Evolutionary conservation across 2,113 vertebrate genomes (phyloP).

Genomic region (Pseudorasbora parva): DNA sequence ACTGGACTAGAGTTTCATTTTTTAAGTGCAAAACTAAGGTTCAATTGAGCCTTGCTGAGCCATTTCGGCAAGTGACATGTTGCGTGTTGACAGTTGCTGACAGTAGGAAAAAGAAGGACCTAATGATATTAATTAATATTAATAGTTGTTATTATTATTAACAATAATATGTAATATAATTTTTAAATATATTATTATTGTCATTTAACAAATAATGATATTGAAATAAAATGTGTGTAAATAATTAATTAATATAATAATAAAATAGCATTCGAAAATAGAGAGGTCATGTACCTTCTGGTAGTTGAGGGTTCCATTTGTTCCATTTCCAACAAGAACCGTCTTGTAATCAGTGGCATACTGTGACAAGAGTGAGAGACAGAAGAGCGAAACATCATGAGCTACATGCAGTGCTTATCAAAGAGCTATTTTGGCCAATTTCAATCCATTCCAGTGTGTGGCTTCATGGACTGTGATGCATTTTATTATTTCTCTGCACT

Average conservation of each 20-base stretch:
- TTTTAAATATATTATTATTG: too few relatives aligned
- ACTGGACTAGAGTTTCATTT: slow-evolving; percentile 2
- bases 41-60: too few relatives aligned
- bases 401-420: background rate
- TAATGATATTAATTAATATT: background rate
- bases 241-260: background rate
- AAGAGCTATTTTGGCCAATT: background rate
- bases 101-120: background rate
- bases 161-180: too few relatives aligned
- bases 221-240: too few relatives aligned
- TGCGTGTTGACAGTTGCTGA: background rate
- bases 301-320: slow-evolving; percentile 79
- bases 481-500: slow-evolving; percentile 28
- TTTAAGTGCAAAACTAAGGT: background rate
- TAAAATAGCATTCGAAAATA: background rate
- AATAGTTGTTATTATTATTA: too few relatives aligned
- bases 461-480: slow-evolving; percentile 23
- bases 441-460: background rate
- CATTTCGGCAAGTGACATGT: background rate
- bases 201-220: too few relatives aligned
- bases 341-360: slow-evolving; percentile 87
- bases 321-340: slow-evolving; percentile 74
- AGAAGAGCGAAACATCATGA: background rate
- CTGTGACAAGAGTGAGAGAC: slow-evolving; percentile 71
- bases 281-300: slow-evolving; percentile 83